A percentile compares a stretch with the other conserved stretches of the same genome.
These are phyloP conservation scores for Thymallus thymallus DNA, from an alignment of 2,113 vertebrate species.

Conservation along the genomic window DNA sequence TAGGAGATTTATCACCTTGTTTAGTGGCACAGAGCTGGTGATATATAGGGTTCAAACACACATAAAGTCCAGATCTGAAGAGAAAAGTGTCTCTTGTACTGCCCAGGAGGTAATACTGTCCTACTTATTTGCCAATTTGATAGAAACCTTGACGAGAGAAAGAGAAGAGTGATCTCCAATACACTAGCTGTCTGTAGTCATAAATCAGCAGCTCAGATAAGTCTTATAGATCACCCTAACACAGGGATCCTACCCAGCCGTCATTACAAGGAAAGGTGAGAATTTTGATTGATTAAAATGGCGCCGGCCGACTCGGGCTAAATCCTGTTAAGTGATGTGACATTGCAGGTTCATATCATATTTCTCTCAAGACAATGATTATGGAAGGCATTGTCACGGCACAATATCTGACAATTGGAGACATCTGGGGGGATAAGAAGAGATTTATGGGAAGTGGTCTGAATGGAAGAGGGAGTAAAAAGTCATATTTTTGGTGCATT, in stretches of 20 bases:
- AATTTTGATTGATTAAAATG: constrained; percentile 98
- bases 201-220: constrained; percentile 88
- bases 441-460: constrained; percentile 92
- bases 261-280: constrained; percentile 90
- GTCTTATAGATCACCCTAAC: constrained; percentile 88
- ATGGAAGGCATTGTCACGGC: constrained; percentile 91
- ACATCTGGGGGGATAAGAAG: constrained; percentile 76
- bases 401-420: constrained; percentile 91
- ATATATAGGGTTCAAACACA: constrained; percentile 17
- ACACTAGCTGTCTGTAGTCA: constrained; percentile 69
- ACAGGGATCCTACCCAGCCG: constrained; percentile 84
- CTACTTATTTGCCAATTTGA: constrained; percentile 81
- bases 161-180: constrained; percentile 68
- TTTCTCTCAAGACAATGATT: constrained; percentile 96
- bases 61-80: background rate
- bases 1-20: constrained; percentile 2
- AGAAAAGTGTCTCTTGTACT: constrained; percentile 26
- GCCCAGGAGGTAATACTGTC: constrained; percentile 48
- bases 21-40: background rate
- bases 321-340: constrained; percentile 97
- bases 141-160: constrained; percentile 36
- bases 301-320: constrained; percentile 83
- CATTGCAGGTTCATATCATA: constrained; percentile 96
- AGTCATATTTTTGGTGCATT: constrained; percentile 90
- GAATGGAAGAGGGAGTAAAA: constrained; percentile 73